phyloP scores from a whole-genome alignment of 2,888 invertebrate species.

The Cheiracanthium punctorium region DNA sequence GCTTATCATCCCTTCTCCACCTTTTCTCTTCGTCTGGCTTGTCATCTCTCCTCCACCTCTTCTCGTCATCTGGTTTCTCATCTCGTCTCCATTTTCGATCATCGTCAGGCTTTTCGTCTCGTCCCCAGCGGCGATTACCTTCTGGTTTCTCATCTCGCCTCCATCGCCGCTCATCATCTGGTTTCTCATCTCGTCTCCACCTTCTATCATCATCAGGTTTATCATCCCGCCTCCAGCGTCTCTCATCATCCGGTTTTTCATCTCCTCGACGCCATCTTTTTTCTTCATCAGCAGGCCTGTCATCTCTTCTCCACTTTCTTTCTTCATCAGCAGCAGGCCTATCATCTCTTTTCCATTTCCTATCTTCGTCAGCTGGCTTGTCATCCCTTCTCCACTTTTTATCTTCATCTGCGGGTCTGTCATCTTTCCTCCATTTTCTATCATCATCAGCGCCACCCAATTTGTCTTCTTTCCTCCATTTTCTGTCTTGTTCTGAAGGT shows the following conservation, averaged over 20 bases:
- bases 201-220: background rate
- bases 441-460: background rate
- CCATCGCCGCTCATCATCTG: background rate
- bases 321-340: conserved; percentile 27
- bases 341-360: conserved; percentile 30
- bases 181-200: background rate
- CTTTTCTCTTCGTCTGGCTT: conserved; percentile 20
- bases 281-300: conserved; percentile 52
- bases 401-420: conserved; percentile 28
- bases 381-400: conserved; percentile 25
- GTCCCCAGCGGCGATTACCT: background rate
- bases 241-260: conserved; percentile 25
- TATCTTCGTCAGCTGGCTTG: conserved; percentile 53
- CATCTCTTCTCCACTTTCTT: conserved; percentile 37
- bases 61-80: conserved; percentile 8
- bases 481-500: conserved; percentile 23
- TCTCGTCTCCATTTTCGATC: background rate
- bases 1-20: conserved; percentile 23
- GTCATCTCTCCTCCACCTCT: conserved; percentile 28
- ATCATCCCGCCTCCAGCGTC: conserved; percentile 13
- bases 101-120: background rate
- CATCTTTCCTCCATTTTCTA: conserved; percentile 34
- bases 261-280: conserved; percentile 33
- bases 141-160: background rate
- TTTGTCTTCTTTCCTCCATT: conserved; percentile 22